Evolutionary conservation across 1,140 invertebrate species (phyloP), one percentile per base, ranked within the genome.

Genomic region (Ceratina japonica): DNA sequence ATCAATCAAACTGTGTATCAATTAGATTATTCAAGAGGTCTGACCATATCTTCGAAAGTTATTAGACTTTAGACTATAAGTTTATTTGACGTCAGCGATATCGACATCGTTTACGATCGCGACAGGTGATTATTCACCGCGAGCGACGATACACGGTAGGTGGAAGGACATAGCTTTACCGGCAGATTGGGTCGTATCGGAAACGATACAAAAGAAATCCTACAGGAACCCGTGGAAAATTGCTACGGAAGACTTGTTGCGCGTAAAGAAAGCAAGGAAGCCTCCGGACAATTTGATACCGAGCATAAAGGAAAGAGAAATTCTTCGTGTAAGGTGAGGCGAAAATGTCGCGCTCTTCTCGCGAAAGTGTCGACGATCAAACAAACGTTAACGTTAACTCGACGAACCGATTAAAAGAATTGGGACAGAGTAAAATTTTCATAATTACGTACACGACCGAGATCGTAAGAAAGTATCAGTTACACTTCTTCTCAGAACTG

Each of bases 221-320:
- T 90, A 83, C 15, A 78, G 86, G 81, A 62, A 91, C 77, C 86
- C 87, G 1, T 72, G 81, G 65, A 22, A 79, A 37, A 75, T 86
- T 18, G 64, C 18, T n/a, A 64, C 20, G 5, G 51, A 27, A 49
- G 22, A 66, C 16, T 37, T 70, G 7, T 70, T 81, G 16, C 70
- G 27, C 4, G 37, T 31, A 0, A 59, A 18, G 20, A 84, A 71
- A 74, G 56, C 68, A 27, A 13, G 8, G 0, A 88, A 80, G 79
- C 82, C 77, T 1, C 3, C 5, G 7, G 80, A 86, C 22, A 89
- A 86, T 81, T 82, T 91, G 12, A 31, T 20, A 18, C 79, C 85
- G 1, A 84, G 84, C 79, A n/a, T 56, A 44, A 86, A 86, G 54
- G 87, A 89, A 81, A 79, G 90, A 75, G 71, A 81, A 70, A 90